Evolutionary conservation across 2,113 vertebrate species (phyloP).

Genomic region (Pithys albifrons): DNA sequence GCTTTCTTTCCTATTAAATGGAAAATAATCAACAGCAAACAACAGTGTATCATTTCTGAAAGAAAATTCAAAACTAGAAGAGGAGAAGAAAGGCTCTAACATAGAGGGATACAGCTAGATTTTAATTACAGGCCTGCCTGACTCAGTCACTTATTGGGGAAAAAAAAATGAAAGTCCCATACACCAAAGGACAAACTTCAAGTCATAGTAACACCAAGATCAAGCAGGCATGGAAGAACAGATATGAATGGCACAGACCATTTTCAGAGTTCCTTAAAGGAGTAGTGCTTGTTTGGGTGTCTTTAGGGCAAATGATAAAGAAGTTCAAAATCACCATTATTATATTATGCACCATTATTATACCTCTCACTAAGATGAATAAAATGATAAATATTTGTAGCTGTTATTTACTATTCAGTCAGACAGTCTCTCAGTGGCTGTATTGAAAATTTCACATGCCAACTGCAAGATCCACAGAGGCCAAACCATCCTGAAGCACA

Average conservation of each 20-base stretch:
- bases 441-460: not conserved
- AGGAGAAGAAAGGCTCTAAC: accelerated
- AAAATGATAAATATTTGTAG: not conserved
- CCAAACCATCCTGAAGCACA: not conserved
- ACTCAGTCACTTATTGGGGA: not conserved
- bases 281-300: not conserved
- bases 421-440: not conserved
- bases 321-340: not conserved
- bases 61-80: not conserved
- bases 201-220: not conserved
- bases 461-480: not conserved
- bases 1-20: not conserved
- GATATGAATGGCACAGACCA: not conserved
- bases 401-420: not conserved
- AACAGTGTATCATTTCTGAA: not conserved
- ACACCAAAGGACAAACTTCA: not conserved
- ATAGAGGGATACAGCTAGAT: not conserved
- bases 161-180: too few relatives aligned
- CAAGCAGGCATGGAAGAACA: not conserved
- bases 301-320: not conserved
- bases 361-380: not conserved
- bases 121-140: not conserved
- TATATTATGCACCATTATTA: not conserved
- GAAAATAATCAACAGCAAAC: not conserved
- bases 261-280: not conserved